Conservation (phyloP, 2,797 vertebrate genomes). For the Varecia variegata region DNA sequence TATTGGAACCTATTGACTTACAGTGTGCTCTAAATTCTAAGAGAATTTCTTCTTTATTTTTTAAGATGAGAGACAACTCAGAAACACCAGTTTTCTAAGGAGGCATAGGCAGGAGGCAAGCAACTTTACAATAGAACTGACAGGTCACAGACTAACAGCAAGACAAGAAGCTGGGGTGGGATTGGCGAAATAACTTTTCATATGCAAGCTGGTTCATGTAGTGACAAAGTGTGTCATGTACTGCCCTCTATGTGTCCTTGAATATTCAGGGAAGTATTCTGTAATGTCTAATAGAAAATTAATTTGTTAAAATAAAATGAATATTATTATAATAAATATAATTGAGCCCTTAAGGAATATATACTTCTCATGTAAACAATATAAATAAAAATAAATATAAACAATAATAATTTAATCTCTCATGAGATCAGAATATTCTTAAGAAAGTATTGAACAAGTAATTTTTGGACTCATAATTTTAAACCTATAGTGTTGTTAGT, state of each 20-base stretch:
- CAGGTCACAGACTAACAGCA: neutral
- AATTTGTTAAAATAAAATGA: neutral
- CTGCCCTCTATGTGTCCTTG: neutral
- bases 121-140: neutral
- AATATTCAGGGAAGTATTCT: neutral
- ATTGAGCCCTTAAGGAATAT: neutral
- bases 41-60: neutral
- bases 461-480: neutral
- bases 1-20: neutral
- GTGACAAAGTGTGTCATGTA: neutral
- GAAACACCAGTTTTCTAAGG: neutral
- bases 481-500: neutral
- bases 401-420: neutral
- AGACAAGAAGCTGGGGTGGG: neutral
- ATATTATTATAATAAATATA: neutral
- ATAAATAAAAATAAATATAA: neutral
- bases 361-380: neutral
- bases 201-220: neutral
- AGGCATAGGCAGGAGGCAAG: neutral
- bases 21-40: neutral
- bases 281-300: neutral
- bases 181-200: fast-evolving
- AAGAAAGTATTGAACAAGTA: neutral
- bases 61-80: neutral
- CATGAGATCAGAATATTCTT: neutral